Percentiles rank a stretch among this genome's conserved stretches.
phyloP scores from a whole-genome alignment of 1,140 invertebrate genomes.

The Ylistrum balloti region DNA sequence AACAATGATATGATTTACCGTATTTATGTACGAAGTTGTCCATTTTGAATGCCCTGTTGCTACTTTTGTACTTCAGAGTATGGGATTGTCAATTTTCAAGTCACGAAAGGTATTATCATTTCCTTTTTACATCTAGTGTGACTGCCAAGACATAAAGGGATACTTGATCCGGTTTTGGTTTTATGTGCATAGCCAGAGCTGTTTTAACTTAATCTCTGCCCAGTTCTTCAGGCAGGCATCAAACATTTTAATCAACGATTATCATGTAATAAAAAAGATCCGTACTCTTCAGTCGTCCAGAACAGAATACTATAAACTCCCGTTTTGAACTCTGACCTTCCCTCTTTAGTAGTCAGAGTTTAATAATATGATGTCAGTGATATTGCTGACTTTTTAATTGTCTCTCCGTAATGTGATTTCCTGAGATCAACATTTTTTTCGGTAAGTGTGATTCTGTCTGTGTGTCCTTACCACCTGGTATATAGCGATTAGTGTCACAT shows the following conservation, averaged over 20 bases:
- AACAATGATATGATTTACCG: background rate
- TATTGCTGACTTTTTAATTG: background rate
- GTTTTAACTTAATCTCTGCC: background rate
- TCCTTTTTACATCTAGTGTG: conserved; percentile 20
- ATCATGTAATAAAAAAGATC: conserved; percentile 8
- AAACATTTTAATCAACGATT: conserved; percentile 3
- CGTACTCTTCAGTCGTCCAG: background rate
- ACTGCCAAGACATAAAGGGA: conserved; percentile 33
- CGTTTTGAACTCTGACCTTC: background rate
- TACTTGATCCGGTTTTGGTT: background rate
- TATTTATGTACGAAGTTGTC: background rate
- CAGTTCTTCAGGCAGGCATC: background rate
- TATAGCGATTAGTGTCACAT: background rate
- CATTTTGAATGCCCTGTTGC: background rate
- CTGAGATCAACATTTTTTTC: background rate
- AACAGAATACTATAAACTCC: background rate
- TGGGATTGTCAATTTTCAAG: background rate
- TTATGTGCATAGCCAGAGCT: background rate
- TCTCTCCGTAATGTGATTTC: background rate
- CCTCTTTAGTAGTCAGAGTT: background rate
- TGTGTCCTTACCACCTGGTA: background rate
- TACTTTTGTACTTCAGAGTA: background rate
- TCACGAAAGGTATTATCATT: background rate
- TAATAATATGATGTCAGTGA: background rate
- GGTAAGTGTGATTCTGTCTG: background rate